Evolutionary conservation across 2,888 invertebrate species (phyloP), one percentile per base, ranked within the genome.

Genomic region (Drosophila engyochracea): DNA sequence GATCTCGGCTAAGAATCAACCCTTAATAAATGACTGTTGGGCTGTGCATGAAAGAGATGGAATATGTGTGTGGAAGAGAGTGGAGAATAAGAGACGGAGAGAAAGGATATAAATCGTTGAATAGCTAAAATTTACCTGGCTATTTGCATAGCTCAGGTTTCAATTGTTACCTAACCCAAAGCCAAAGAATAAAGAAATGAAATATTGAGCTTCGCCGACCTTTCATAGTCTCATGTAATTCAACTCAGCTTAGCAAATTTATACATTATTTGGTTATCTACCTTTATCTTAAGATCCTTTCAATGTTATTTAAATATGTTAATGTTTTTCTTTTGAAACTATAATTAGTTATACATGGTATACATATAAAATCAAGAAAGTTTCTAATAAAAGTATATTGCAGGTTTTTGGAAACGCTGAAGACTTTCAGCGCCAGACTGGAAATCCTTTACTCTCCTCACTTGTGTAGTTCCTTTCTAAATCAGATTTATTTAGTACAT

Each of bases 1-100:
- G 90, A 85, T 85, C 88, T 41, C 28, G 16, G 10, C 57, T 57
- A n/a, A 2, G 44, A 72, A 79, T 31, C 80, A 76, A 84, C 83
- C 89, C 89, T 53, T 77, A 57, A 53, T 1, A 12, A 41, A 37
- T 30, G 6, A 30, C 14, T 1, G 4, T 9, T 28, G 10, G 22
- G 5, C 28, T 37, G 19, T 44, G 63, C 39, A 28, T 19, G 44
- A 69, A 28, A 52, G 65, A 66, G 69, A 69, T 47, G 35, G 19
- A 37, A 1, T 44, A 9, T 7, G 7, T 28, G 7, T 33, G 4
- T 14, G 22, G 16, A 22, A 35, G 19, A 39, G 30, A 54, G 57
- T 1, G 19, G 16, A n/a, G 22, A 2, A 10, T 4, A 7, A 31
- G 25, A 3, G 52, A 52, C 47, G 14, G 22, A 72, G 44, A 30